These are phyloP conservation scores for Troides aeacus DNA, from an alignment of 2,888 invertebrate genomes.

Conservation along the genomic window DNA sequence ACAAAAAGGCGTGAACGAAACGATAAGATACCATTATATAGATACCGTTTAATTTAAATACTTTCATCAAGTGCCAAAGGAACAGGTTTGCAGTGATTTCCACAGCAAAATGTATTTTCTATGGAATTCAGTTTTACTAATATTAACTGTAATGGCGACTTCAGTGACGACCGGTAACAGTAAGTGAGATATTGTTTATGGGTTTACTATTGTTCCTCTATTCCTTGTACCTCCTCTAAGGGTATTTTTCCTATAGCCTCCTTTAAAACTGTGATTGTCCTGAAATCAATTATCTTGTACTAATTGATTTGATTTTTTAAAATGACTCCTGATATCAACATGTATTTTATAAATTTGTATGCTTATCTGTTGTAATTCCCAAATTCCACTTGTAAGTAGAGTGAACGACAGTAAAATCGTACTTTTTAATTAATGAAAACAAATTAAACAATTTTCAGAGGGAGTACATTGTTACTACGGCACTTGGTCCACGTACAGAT, in stretches of 20 bases:
- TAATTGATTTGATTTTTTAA: no score
- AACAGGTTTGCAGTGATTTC: neutral
- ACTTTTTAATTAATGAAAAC: neutral
- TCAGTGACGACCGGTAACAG: constrained; percentile 34
- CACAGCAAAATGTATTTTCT: constrained; percentile 10
- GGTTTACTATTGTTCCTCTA: neutral
- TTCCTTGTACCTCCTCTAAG: neutral
- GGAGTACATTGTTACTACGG: constrained; percentile 87
- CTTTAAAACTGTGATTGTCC: no score
- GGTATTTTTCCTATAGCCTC: neutral
- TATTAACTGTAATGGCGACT: constrained; percentile 22
- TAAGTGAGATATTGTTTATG: constrained; percentile 31
- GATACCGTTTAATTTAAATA: neutral
- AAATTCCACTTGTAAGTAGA: no score
- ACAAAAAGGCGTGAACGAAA: constrained; percentile 7
- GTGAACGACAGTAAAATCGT: no score
- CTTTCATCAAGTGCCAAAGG: neutral
- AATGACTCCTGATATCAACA: no score
- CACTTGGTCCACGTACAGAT: constrained; percentile 87
- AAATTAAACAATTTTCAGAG: constrained; percentile 56
- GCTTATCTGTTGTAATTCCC: no score
- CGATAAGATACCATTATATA: constrained; percentile 23
- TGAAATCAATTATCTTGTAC: no score
- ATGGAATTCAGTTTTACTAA: constrained; percentile 13
- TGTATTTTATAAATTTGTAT: no score